Percentiles rank a stretch among this genome's conserved stretches.
These are phyloP conservation scores for Drosophila baimaii DNA, from an alignment of 1,140 invertebrate genomes.

Conservation along the genomic window DNA sequence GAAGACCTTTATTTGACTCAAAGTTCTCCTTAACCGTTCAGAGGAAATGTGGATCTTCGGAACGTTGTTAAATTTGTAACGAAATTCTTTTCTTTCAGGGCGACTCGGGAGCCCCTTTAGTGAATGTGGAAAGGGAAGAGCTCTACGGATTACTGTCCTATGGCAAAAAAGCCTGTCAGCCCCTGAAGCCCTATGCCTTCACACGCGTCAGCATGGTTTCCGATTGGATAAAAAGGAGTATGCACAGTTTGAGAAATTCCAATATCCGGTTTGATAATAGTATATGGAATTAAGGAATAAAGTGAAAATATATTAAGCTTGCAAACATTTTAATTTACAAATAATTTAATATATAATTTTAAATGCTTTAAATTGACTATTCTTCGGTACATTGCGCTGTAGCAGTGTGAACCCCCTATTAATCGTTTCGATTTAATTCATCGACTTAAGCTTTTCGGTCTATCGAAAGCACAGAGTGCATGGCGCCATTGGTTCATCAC, in stretches of 20 bases:
- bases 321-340: not conserved
- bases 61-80: no score
- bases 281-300: not conserved
- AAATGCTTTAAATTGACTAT: not conserved
- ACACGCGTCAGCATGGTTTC: conserved; percentile 46
- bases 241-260: not conserved
- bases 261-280: not conserved
- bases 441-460: conserved; percentile 7
- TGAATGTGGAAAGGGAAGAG: conserved; percentile 9
- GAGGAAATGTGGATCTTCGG: not conserved
- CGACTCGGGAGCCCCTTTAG: conserved; percentile 62
- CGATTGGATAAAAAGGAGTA: conserved; percentile 47
- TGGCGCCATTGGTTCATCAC: not conserved
- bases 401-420: conserved; percentile 2
- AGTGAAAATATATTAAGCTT: not conserved
- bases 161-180: conserved; percentile 42
- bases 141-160: conserved; percentile 62
- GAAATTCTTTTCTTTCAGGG: conserved; percentile 33
- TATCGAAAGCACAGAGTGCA: not conserved
- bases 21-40: not conserved
- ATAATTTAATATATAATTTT: not conserved
- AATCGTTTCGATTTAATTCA: not conserved
- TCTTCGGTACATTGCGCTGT: not conserved
- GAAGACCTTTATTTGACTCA: not conserved
- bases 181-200: conserved; percentile 46